Base-by-base conservation (phyloP, 1,140 invertebrate species). In the Branchinecta lindahli region DNA sequence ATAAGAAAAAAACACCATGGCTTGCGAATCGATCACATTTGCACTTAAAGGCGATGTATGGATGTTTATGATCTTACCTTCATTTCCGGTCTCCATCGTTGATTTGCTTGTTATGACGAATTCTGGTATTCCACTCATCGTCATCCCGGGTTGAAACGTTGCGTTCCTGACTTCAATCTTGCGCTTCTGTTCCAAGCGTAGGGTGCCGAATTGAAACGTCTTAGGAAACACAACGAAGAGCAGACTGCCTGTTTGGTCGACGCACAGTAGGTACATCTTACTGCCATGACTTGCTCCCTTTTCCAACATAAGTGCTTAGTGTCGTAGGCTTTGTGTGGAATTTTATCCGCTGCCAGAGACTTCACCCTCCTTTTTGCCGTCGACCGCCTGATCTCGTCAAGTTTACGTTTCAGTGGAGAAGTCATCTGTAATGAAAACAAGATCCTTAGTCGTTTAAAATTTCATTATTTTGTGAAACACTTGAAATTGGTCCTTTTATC, bases 401-500 rank as follows among this genome's bases (percentile, higher is more conserved):
- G 47, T 52, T 52, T 52, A 52, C 47, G 47, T 52, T 52, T 52
- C 47, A 52, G n/a, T 9, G n/a, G 47, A 52, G 47, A 52, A 52
- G 47, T 52, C 47, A n/a, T 52, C 47, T 52, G 47, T 52, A 52
- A 52, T 52, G 47, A 52, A 52, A 52, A 52, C 47, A 52, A 52
- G 47, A 52, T n/a, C n/a, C n/a, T 9, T 52, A 52, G 47, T 52
- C 47, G 47, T 52, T n/a, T 52, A 52, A 52, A 52, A 52, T 52
- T 52, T 52, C 9, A 52, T 52, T 52, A 52, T 52, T 52, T 52
- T 52, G n/a, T 52, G 9, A 52, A 52, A 52, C 47, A 52, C 47
- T n/a, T n/a, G 47, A 52, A 52, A 52, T 52, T 52, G 47, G 47
- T 52, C 47, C 47, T 52, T 52, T 52, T 52, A 52, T 52, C 9